phyloP scores from a whole-genome alignment of 1,140 invertebrate genomes.

The Zaprionus tsacasi region DNA sequence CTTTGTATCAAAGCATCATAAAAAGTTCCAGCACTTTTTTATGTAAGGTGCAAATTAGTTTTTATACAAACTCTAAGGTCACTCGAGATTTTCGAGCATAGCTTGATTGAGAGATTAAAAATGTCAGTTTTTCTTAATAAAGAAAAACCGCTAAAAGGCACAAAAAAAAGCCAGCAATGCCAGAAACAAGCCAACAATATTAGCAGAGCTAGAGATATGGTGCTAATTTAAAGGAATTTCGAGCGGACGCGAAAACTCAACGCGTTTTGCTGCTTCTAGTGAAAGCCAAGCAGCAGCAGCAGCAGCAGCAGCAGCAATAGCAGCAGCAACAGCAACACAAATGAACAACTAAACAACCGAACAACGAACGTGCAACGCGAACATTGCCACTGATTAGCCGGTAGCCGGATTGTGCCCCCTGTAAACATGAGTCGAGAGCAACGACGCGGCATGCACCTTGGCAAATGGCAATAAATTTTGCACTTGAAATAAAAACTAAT shows the following conservation, averaged over 20 bases:
- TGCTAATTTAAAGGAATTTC: conserved; percentile 61
- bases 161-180: not conserved
- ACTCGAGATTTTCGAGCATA: not conserved
- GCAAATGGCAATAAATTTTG: conserved; percentile 81
- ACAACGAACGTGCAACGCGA: conserved; percentile 19
- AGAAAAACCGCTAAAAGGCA: not conserved
- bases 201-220: conserved; percentile 21
- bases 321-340: conserved; percentile 33
- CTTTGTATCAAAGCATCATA: too few relatives aligned
- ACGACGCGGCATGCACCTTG: conserved; percentile 60
- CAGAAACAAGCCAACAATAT: not conserved
- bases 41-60: too few relatives aligned
- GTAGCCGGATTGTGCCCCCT: conserved; percentile 42
- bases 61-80: not conserved
- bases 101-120: not conserved
- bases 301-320: not conserved
- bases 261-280: conserved; percentile 61
- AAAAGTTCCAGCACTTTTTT: too few relatives aligned
- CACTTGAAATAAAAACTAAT: conserved; percentile 82
- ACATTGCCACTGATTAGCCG: conserved; percentile 51
- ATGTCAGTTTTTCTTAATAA: not conserved
- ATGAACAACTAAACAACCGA: conserved; percentile 28
- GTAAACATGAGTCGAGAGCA: conserved; percentile 3
- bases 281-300: conserved; percentile 62
- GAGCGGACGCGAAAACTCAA: conserved; percentile 38